A percentile compares a stretch with the other conserved stretches of the same genome.
phyloP scores from a whole-genome alignment of 2,888 invertebrate species.

The Mellilla xanthometata region DNA sequence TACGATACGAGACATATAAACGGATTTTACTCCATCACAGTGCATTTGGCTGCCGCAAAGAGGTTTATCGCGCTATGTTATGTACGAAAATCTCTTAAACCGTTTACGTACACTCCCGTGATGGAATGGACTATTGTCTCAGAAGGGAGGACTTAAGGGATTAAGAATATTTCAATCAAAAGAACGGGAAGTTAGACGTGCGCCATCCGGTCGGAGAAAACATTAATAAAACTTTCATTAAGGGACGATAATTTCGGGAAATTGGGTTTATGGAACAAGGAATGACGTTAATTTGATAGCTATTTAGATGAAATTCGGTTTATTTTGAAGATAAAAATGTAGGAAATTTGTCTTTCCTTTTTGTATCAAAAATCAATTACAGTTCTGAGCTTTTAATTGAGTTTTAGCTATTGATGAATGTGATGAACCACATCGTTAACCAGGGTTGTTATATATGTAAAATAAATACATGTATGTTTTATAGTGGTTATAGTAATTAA shows the following conservation, averaged over 20 bases:
- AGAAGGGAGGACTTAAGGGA: constrained; percentile 20
- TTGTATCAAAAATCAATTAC: no score
- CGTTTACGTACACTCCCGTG: constrained; percentile 14
- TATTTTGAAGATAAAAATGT: no score
- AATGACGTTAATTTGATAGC: constrained; percentile 13
- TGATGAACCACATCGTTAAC: no score
- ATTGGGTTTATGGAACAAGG: constrained; percentile 15
- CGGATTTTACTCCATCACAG: constrained; percentile 25
- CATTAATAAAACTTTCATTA: constrained; percentile 29
- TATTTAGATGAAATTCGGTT: background rate
- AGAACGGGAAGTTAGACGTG: constrained; percentile 19
- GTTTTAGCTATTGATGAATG: no score
- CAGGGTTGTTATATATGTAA: no score
- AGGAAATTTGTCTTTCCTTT: no score
- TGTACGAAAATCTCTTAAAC: constrained; percentile 20
- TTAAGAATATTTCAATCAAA: constrained; percentile 31
- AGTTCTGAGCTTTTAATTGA: no score
- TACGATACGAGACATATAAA: no score
- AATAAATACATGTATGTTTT: no score
- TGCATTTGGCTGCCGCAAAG: constrained; percentile 27
- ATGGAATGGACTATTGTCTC: constrained; percentile 21
- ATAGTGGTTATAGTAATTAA: no score
- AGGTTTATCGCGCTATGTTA: constrained; percentile 24
- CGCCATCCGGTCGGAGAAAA: constrained; percentile 11
- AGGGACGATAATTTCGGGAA: constrained; percentile 19